Conservation (phyloP, 2,113 vertebrate species). For the Gobio gobio region DNA sequence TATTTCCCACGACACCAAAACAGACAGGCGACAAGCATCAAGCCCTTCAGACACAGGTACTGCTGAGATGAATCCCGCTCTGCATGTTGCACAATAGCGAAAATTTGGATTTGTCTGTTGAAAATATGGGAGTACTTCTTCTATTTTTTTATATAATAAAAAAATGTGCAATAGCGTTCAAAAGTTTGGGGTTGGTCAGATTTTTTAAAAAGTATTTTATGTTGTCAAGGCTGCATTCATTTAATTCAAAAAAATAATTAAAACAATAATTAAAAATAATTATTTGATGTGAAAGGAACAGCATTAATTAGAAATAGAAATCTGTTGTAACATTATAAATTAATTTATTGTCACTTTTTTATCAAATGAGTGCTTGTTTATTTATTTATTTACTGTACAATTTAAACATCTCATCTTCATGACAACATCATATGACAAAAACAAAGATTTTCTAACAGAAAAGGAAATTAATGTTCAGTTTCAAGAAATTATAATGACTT, state of each 20-base stretch:
- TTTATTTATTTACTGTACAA: background rate
- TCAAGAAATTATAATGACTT: background rate
- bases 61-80: slow-evolving; percentile 40
- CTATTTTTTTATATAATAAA: background rate
- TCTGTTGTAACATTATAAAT: too few species aligned
- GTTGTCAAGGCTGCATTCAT: too few species aligned
- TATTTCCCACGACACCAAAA: slow-evolving; percentile 42
- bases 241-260: too few species aligned
- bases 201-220: too few species aligned
- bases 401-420: background rate
- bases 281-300: too few species aligned
- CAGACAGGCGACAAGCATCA: slow-evolving; percentile 57
- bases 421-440: background rate
- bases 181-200: background rate
- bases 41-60: slow-evolving; percentile 60
- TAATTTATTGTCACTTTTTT: too few species aligned
- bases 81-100: slow-evolving; percentile 21
- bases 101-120: background rate
- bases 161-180: background rate
- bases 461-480: background rate
- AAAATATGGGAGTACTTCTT: background rate
- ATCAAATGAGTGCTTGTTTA: too few species aligned
- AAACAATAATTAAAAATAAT: too few species aligned
- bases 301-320: too few species aligned
- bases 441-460: background rate